Evolutionary conservation across 2,888 invertebrate species (phyloP).

Genomic region (Deilephila porcellus): DNA sequence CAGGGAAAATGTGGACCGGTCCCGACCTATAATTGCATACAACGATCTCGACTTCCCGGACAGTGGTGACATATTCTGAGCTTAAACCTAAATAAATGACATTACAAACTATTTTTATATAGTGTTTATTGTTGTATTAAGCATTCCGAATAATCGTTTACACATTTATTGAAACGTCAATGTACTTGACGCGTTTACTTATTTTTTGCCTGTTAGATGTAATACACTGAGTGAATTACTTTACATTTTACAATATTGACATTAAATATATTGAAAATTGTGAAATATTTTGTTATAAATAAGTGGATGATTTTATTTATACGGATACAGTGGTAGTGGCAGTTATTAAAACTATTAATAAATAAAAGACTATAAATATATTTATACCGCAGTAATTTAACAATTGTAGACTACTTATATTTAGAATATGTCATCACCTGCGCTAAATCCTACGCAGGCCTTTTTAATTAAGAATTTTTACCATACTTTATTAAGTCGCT

Average conservation of each 20-base stretch:
- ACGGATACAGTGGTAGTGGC: not conserved
- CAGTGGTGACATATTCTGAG: conserved; percentile 90
- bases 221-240: not conserved
- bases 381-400: not conserved
- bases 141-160: conserved; percentile 38
- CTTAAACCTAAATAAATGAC: conserved; percentile 46
- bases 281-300: not conserved
- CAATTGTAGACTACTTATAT: not conserved
- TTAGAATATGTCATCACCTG: conserved; percentile 25
- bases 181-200: not conserved
- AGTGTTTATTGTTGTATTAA: conserved; percentile 34
- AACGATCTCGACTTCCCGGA: conserved; percentile 96
- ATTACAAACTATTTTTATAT: conserved; percentile 37
- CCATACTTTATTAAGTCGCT: no score
- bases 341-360: not conserved
- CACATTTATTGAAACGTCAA: not conserved
- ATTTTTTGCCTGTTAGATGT: conserved; percentile 23
- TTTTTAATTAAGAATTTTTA: not conserved
- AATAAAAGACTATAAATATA: conserved; percentile 1
- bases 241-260: not conserved
- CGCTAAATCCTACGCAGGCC: conserved; percentile 3
- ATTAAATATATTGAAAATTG: not conserved
- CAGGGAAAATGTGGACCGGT: conserved; percentile 88
- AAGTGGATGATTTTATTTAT: not conserved
- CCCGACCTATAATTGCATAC: conserved; percentile 93